Conservation (phyloP, 2,888 invertebrate genomes). For the Scrobipalpa atriplicella region DNA sequence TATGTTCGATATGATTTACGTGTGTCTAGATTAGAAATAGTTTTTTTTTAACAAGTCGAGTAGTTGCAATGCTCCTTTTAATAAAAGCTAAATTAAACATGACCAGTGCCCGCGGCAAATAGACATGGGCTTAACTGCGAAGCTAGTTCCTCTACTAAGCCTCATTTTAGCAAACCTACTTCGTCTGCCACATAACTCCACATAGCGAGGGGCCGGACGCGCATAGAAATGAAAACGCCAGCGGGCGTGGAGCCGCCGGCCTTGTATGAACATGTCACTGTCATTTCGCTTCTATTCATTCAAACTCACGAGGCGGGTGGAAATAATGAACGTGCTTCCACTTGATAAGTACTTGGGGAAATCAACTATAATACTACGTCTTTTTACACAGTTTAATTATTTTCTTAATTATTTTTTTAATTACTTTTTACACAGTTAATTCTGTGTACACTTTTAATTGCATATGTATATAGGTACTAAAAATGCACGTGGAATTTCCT, state of each 20-base stretch:
- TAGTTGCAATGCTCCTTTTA: not conserved
- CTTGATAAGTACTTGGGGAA: not conserved
- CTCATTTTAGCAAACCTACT: not conserved
- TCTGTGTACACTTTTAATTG: too few relatives aligned
- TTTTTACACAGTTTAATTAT: too few relatives aligned
- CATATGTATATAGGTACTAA: too few relatives aligned
- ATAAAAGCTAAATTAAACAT: too few relatives aligned
- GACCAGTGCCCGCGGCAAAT: too few relatives aligned
- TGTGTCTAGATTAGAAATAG: too few relatives aligned
- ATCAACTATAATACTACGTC: not conserved
- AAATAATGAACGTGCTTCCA: not conserved
- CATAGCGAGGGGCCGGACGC: not conserved
- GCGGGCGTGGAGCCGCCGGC: not conserved
- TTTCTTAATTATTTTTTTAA: too few relatives aligned
- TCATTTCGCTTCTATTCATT: conserved; percentile 18
- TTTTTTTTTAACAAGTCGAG: too few relatives aligned
- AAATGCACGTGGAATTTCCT: too few relatives aligned
- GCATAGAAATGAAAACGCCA: conserved; percentile 16
- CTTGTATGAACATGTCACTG: conserved; percentile 17
- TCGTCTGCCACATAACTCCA: not conserved
- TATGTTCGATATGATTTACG: too few relatives aligned
- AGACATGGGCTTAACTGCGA: too few relatives aligned
- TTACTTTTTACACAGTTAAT: too few relatives aligned
- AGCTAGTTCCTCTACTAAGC: not conserved
- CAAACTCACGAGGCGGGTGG: not conserved